A percentile compares a stretch with the other conserved stretches of the same genome.
Conservation (phyloP, 2,888 invertebrate species). For the Drosophila paucipuncta region DNA sequence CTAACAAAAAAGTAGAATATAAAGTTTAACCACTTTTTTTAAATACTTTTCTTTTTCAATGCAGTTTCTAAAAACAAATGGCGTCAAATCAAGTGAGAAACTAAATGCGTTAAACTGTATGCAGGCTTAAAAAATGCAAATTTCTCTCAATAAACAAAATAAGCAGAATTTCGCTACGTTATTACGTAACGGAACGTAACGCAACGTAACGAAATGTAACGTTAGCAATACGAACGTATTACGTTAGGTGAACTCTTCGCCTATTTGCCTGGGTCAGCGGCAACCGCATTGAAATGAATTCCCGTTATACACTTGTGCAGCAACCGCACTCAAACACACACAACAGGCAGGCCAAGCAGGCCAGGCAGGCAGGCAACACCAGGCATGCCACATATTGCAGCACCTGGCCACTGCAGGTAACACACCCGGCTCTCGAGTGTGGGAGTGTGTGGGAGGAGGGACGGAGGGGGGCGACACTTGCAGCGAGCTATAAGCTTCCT, state of each 20-base stretch:
- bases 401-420: not conserved
- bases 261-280: not conserved
- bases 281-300: not conserved
- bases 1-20: not conserved
- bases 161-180: not conserved
- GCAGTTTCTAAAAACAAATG: no score
- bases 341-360: not conserved
- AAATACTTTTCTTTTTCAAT: no score
- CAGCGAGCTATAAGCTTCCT: not conserved
- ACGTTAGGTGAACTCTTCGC: not conserved
- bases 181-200: not conserved
- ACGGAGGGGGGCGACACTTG: not conserved
- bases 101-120: not conserved
- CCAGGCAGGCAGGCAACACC: not conserved
- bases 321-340: not conserved
- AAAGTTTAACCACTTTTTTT: no score
- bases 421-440: not conserved
- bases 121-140: not conserved
- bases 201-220: not conserved
- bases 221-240: not conserved
- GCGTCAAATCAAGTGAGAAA: not conserved
- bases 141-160: not conserved
- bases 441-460: not conserved
- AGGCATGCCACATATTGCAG: conserved; percentile 3
- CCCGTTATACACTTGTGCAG: not conserved